A percentile compares a stretch with the other conserved stretches of the same genome.
These are phyloP conservation scores for Herpetotheres cachinnans DNA, from an alignment of 2,113 vertebrate genomes.

Conservation along the genomic window DNA sequence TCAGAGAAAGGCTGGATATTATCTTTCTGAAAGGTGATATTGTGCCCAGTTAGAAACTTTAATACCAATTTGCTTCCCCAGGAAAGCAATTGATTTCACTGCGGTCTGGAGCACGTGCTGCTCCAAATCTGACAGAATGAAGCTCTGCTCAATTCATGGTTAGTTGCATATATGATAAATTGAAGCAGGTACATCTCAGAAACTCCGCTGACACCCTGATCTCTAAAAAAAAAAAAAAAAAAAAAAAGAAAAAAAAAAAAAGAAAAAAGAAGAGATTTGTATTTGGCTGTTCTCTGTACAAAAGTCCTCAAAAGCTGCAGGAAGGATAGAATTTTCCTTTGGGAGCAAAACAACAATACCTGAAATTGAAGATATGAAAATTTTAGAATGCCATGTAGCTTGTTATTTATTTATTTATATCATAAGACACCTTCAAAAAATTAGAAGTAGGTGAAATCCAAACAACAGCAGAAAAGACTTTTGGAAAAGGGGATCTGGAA, in stretches of 20 bases:
- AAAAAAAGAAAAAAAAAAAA: rapidly evolving
- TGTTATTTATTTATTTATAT: background rate
- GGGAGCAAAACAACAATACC: background rate
- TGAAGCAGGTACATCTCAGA: background rate
- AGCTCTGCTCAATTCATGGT: background rate
- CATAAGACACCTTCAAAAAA: background rate
- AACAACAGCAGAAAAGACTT: background rate
- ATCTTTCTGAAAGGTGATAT: background rate
- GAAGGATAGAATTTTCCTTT: background rate
- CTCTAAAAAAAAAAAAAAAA: background rate
- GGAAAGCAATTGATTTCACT: background rate
- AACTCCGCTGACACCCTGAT: background rate
- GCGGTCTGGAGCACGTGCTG: background rate
- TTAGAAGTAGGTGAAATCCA: background rate
- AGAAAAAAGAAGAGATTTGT: rapidly evolving
- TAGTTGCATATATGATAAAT: background rate
- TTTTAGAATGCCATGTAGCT: background rate
- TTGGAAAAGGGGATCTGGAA: background rate
- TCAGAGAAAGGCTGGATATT: background rate
- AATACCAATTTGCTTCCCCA: background rate
- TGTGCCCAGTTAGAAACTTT: background rate
- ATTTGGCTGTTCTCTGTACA: background rate
- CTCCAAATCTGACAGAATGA: background rate
- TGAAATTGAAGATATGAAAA: background rate
- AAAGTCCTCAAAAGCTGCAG: background rate